Evolutionary conservation across 1,140 invertebrate genomes (phyloP).

Genomic region (Doryteuthis pealeii): DNA sequence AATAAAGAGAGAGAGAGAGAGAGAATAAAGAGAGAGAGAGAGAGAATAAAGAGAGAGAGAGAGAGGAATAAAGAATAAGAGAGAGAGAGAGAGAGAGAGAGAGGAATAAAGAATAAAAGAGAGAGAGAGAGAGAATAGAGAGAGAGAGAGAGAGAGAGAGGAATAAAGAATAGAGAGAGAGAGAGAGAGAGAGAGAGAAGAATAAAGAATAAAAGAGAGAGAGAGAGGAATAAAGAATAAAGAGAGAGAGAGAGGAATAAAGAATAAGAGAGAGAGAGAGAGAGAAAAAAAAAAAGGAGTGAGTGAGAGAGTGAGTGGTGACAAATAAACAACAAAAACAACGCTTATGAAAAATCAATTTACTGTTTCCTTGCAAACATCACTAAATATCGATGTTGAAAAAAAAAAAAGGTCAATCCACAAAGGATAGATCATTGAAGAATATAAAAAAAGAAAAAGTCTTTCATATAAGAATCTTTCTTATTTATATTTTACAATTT

Average conservation of each 20-base stretch:
- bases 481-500: constrained; percentile 11
- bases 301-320: background rate
- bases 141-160: background rate
- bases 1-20: too few species aligned
- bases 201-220: background rate
- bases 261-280: background rate
- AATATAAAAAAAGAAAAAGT: constrained; percentile 7
- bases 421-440: constrained; percentile 4
- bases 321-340: constrained; percentile 9
- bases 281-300: background rate
- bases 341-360: constrained; percentile 10
- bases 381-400: constrained; percentile 1
- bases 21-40: too few species aligned
- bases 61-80: too few species aligned
- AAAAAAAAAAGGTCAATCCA: too few species aligned
- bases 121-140: background rate
- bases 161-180: too few species aligned
- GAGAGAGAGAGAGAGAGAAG: too few species aligned
- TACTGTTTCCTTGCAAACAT: constrained; percentile 6
- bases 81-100: too few species aligned
- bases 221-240: background rate
- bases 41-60: too few species aligned
- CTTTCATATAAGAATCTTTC: constrained; percentile 1
- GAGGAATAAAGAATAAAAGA: too few species aligned
- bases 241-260: background rate